Base-by-base conservation (phyloP, 37 sponge, comb jelly and placozoan genomes). In the Agelas oroides region DNA sequence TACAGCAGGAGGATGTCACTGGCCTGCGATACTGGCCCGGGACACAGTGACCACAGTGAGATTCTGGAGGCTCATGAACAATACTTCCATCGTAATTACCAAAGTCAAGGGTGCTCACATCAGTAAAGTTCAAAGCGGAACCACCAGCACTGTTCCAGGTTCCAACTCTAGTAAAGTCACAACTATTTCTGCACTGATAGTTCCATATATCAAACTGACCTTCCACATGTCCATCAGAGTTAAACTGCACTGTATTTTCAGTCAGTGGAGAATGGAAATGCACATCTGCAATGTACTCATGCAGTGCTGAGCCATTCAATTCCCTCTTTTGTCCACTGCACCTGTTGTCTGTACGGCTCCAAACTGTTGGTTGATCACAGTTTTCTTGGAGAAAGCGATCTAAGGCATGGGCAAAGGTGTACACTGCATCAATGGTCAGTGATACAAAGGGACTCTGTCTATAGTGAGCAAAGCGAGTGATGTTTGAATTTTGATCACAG, bases 401-500 rank as follows among this genome's bases (percentile, higher is more conserved):
- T 1, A 92, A 65, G 17, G 92, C 95, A 78, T 76, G 70, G 15
- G 92, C 92, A 62, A 85, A 40, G 0, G 83, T 82, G 70, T 92
- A 87, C 15, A 92, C 89, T 61, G 95, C 95, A 71, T 95, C 95
- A 27, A 92, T 84, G 23, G 88, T 86, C 58, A 82, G 77, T 0
- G 92, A 83, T 38, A 12, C 2, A 0, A 81, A 21, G 1, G 63
- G 25, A 8, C 46, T 46, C 8, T 46, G 46, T 8, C 8, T 8
- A 46, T 12, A 46, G 8, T 3, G 6, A 46, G 3, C 6, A 3
- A 46, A 46, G 3, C 8, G 6, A 12, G 8, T 46, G 46, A 46
- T 46, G 46, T 8, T 46, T 46, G 3, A 8, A 8, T 46, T 46
- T 46, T 8, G 3, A 8, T 46, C 46, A 46, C 46, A 46, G 3